Conservation (phyloP, 2,888 invertebrate species). For the Theodoxus fluviatilis region DNA sequence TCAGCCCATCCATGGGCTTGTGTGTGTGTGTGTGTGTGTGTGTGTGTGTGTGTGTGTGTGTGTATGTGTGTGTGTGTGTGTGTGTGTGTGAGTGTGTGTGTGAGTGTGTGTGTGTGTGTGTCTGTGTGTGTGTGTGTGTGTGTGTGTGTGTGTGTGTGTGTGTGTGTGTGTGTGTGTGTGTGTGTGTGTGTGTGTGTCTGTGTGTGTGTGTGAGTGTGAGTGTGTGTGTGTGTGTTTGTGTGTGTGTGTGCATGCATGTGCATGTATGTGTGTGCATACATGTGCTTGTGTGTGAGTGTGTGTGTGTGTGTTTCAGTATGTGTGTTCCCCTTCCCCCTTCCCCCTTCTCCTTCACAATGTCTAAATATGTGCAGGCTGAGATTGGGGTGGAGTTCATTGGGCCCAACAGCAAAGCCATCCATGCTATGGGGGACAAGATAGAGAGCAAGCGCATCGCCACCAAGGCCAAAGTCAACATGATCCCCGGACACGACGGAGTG, state of each 20-base stretch:
- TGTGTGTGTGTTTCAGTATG: not conserved
- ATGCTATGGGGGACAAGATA: slow-evolving; percentile 76
- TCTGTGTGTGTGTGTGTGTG: not conserved
- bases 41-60: no score
- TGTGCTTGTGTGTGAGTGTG: not conserved
- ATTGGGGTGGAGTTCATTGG: slow-evolving; percentile 72
- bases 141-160: not conserved
- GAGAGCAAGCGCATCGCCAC: slow-evolving; percentile 73
- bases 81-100: not conserved
- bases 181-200: not conserved
- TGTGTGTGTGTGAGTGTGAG: slow-evolving; percentile 9
- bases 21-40: no score
- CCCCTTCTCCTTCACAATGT: not conserved
- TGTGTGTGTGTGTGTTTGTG: slow-evolving; percentile 10
- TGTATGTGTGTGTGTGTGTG: not conserved
- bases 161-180: not conserved
- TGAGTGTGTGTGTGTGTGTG: not conserved
- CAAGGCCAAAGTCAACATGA: slow-evolving; percentile 72
- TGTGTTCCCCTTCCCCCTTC: not conserved
- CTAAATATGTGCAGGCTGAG: slow-evolving; percentile 64
- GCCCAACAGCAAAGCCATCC: slow-evolving; percentile 71
- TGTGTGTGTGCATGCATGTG: slow-evolving; percentile 9
- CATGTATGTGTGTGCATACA: not conserved
- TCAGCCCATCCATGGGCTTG: no score
- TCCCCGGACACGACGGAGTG: slow-evolving; percentile 71